phyloP scores from a whole-genome alignment of 2,113 vertebrate species.

The Anguilla rostrata region DNA sequence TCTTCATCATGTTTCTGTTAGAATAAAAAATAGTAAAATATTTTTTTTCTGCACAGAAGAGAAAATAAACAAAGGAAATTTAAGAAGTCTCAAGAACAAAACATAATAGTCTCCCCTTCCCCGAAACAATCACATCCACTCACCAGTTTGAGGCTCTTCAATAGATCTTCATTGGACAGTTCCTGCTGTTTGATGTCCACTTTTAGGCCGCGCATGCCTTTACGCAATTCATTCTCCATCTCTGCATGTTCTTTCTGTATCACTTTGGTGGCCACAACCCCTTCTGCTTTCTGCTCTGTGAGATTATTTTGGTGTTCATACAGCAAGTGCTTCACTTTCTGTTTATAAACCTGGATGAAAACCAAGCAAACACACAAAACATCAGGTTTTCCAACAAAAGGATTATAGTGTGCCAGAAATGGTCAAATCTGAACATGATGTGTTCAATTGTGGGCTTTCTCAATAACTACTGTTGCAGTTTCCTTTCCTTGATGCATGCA shows the following conservation, averaged over 20 bases:
- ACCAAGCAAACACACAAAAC: not conserved
- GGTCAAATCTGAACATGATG: not conserved
- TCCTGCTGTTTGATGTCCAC: conserved; percentile 76
- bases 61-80: not conserved
- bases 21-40: conserved; percentile 38
- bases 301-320: conserved; percentile 88
- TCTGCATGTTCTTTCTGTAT: conserved; percentile 74
- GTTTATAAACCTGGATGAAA: conserved; percentile 77
- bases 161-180: conserved; percentile 66
- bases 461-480: not conserved
- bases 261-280: conserved; percentile 57
- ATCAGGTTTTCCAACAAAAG: not conserved
- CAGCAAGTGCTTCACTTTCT: conserved; percentile 92
- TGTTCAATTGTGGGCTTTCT: not conserved
- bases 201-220: conserved; percentile 63
- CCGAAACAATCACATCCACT: conserved; percentile 26
- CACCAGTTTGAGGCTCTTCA: conserved; percentile 81
- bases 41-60: not conserved
- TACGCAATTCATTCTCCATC: conserved; percentile 68
- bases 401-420: not conserved
- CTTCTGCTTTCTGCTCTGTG: conserved; percentile 74
- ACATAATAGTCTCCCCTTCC: not conserved
- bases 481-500: not conserved
- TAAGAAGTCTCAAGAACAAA: not conserved
- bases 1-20: conserved; percentile 84